Percentiles rank a stretch among this genome's conserved stretches.
phyloP scores from a whole-genome alignment of 2,888 invertebrate species.

The Mallateleia sp. region DNA sequence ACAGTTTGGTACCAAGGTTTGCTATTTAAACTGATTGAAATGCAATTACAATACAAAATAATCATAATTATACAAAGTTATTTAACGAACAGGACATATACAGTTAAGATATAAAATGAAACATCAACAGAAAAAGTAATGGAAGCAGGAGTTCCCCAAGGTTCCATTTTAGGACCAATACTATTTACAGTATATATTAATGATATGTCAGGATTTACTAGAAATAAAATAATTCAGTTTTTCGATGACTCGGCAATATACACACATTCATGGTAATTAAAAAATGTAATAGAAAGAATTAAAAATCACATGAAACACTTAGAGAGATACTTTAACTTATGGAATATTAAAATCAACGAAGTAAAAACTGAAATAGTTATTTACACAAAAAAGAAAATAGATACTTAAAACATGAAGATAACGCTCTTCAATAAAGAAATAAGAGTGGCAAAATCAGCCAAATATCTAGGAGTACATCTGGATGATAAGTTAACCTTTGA shows the following conservation, averaged over 20 bases:
- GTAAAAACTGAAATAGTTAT: too few relatives aligned
- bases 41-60: too few relatives aligned
- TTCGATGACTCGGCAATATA: slow-evolving; percentile 48
- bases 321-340: slow-evolving; percentile 33
- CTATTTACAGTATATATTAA: slow-evolving; percentile 35
- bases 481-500: too few relatives aligned
- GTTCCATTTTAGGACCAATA: slow-evolving; percentile 44
- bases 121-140: slow-evolving; percentile 61
- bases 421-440: too few relatives aligned
- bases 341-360: slow-evolving; percentile 68
- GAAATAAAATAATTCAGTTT: slow-evolving; percentile 30
- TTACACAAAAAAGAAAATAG: too few relatives aligned
- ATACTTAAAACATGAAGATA: too few relatives aligned
- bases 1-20: slow-evolving; percentile 84
- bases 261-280: slow-evolving; percentile 5
- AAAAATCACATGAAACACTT: not conserved
- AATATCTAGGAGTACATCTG: too few relatives aligned
- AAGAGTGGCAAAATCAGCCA: too few relatives aligned
- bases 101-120: slow-evolving; percentile 57
- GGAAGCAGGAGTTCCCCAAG: slow-evolving; percentile 55
- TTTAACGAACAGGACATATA: too few relatives aligned
- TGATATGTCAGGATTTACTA: slow-evolving; percentile 16
- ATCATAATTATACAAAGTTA: slow-evolving; percentile 54
- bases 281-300: not conserved
- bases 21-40: slow-evolving; percentile 12